Evolutionary conservation across 1,140 invertebrate genomes (phyloP).

Genomic region (Platyura marginata): DNA sequence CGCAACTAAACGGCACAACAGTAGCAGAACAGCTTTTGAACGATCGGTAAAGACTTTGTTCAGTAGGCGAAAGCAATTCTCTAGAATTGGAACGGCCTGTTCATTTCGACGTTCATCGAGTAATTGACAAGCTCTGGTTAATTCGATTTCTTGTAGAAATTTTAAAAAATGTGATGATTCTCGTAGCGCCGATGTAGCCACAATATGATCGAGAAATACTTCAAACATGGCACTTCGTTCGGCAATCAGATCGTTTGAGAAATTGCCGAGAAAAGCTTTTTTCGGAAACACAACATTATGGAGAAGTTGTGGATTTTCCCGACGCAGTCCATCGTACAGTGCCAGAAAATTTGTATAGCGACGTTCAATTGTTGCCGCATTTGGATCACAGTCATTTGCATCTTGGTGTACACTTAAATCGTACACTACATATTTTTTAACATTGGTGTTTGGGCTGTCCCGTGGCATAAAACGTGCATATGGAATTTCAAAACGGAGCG

Average conservation of each 20-base stretch:
- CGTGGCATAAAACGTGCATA: conserved; percentile 25
- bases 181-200: conserved; percentile 33
- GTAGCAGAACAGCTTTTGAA: conserved; percentile 42
- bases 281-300: conserved; percentile 44
- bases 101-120: conserved; percentile 40
- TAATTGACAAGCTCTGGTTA: conserved; percentile 36
- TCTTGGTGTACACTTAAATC: conserved; percentile 36
- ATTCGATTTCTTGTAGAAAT: conserved; percentile 49
- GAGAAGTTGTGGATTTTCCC: conserved; percentile 36
- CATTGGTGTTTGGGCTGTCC: conserved; percentile 25
- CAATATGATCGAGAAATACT: conserved; percentile 38
- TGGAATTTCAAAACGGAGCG: conserved; percentile 28
- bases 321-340: conserved; percentile 40
- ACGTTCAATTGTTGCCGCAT: conserved; percentile 43
- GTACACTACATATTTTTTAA: conserved; percentile 43
- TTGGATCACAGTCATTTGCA: conserved; percentile 26
- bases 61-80: conserved; percentile 49
- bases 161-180: conserved; percentile 37
- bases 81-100: conserved; percentile 40
- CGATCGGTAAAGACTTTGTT: conserved; percentile 53
- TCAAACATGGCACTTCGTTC: conserved; percentile 52
- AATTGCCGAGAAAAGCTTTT: conserved; percentile 59
- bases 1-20: conserved; percentile 50
- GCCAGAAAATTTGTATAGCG: conserved; percentile 59
- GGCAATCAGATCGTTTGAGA: conserved; percentile 48